Conservation (phyloP, 2,888 invertebrate genomes). For the Parnassius orleans region DNA sequence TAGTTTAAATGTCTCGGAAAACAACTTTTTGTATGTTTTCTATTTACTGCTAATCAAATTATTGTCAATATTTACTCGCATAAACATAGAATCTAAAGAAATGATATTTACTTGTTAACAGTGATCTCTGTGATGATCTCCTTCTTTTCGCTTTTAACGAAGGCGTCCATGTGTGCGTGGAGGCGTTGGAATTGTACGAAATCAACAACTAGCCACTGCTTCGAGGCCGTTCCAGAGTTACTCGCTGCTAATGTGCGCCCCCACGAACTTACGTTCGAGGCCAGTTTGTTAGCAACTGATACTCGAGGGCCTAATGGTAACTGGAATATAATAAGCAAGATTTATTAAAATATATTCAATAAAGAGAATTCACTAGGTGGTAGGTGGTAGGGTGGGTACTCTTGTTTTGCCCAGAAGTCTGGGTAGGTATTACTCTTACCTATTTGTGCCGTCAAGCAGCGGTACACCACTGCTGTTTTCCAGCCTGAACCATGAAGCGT, state of each 20-base stretch:
- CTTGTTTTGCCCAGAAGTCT: too few relatives aligned
- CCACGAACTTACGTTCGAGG: conserved; percentile 87
- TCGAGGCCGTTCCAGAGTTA: conserved; percentile 91
- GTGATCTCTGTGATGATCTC: conserved; percentile 57
- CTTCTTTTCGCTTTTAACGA: conserved; percentile 36
- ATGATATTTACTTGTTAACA: conserved; percentile 53
- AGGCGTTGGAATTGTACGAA: conserved; percentile 79
- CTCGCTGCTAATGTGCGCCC: conserved; percentile 83
- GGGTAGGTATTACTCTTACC: too few relatives aligned
- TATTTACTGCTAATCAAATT: too few relatives aligned
- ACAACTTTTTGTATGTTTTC: too few relatives aligned
- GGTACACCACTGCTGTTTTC: too few relatives aligned
- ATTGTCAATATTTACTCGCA: too few relatives aligned
- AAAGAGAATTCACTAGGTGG: too few relatives aligned
- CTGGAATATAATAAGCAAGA: conserved; percentile 46
- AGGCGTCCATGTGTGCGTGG: conserved; percentile 29
- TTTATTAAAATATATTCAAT: too few relatives aligned
- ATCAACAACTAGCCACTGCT: conserved; percentile 93
- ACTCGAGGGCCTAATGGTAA: conserved; percentile 87
- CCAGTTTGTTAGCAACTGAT: conserved; percentile 91
- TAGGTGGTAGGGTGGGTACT: too few relatives aligned
- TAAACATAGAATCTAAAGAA: not conserved
- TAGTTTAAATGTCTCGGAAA: too few relatives aligned
- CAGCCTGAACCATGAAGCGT: too few relatives aligned
- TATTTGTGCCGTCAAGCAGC: too few relatives aligned